These are phyloP conservation scores for Megastigmus dorsalis DNA, from an alignment of 2,888 invertebrate species.

Conservation along the genomic window DNA sequence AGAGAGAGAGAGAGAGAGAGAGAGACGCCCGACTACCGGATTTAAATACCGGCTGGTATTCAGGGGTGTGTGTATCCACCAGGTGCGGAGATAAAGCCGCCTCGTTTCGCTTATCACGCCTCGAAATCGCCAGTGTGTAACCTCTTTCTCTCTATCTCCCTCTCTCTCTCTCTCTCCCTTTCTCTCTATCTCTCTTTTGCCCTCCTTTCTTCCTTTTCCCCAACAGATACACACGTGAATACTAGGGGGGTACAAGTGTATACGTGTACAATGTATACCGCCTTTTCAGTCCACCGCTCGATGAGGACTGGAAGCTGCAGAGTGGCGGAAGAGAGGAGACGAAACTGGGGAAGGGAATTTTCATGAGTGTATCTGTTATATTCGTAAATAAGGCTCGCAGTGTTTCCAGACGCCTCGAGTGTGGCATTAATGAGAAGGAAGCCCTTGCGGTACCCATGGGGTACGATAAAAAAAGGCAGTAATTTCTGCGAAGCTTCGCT, in stretches of 20 bases:
- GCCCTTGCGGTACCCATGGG: background rate
- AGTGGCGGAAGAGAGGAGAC: background rate
- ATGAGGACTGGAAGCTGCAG: conserved; percentile 29
- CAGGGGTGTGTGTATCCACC: conserved; percentile 31
- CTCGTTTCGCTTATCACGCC: conserved; percentile 48
- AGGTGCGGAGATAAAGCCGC: conserved; percentile 41
- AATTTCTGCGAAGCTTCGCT: no score
- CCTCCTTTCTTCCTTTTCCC: conserved; percentile 11
- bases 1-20: background rate
- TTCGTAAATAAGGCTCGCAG: background rate
- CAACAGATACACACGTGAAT: no score
- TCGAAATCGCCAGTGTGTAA: conserved; percentile 39
- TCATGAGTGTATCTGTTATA: background rate
- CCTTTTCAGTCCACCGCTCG: conserved; percentile 6
- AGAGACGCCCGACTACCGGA: conserved; percentile 14
- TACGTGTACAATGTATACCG: conserved; percentile 14
- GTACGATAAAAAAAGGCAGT: conserved; percentile 20
- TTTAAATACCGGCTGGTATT: conserved; percentile 36
- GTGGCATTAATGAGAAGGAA: conserved; percentile 8
- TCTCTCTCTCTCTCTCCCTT: background rate
- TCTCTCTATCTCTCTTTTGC: background rate
- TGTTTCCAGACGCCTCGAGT: background rate
- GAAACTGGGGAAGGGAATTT: conserved; percentile 2
- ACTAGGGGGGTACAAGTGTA: conserved; percentile 17
- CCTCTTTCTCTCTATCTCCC: conserved; percentile 25